Evolutionary conservation across 2,113 vertebrate species (phyloP).

Genomic region (Hypomesus transpacificus): DNA sequence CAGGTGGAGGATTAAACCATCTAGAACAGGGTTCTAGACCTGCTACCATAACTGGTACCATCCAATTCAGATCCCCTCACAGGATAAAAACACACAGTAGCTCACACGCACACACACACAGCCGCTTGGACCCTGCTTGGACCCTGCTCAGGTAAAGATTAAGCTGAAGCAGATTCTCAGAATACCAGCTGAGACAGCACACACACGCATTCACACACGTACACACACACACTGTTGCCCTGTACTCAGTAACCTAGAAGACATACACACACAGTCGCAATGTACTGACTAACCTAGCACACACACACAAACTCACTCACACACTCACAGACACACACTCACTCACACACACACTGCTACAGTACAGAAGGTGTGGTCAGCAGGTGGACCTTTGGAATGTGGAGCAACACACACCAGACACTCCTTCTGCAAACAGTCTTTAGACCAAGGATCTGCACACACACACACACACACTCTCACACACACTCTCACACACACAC

Average conservation of each 20-base stretch:
- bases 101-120: slow-evolving; percentile 3
- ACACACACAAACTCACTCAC: not conserved
- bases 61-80: slow-evolving; percentile 5
- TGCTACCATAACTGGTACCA: slow-evolving; percentile 8
- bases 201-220: too few relatives aligned
- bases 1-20: too few relatives aligned
- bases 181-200: slow-evolving; percentile 42
- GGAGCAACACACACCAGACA: slow-evolving; percentile 37
- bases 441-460: not conserved
- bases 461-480: not conserved
- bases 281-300: slow-evolving; percentile 11
- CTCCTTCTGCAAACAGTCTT: slow-evolving; percentile 44
- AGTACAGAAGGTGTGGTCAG: too few relatives aligned
- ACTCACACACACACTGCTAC: not conserved
- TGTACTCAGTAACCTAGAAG: slow-evolving; percentile 10
- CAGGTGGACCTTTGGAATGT: slow-evolving; percentile 29
- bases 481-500: not conserved
- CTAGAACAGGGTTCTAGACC: not conserved
- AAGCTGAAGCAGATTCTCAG: slow-evolving; percentile 49
- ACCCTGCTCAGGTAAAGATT: slow-evolving; percentile 35
- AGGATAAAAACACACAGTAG: not conserved
- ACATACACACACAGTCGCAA: slow-evolving; percentile 28
- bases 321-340: not conserved
- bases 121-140: not conserved
- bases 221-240: too few relatives aligned